Percentiles rank a stretch among this genome's conserved stretches.
Evolutionary conservation across 2,888 invertebrate species (phyloP).

Genomic region (Folsomia manolachei): DNA sequence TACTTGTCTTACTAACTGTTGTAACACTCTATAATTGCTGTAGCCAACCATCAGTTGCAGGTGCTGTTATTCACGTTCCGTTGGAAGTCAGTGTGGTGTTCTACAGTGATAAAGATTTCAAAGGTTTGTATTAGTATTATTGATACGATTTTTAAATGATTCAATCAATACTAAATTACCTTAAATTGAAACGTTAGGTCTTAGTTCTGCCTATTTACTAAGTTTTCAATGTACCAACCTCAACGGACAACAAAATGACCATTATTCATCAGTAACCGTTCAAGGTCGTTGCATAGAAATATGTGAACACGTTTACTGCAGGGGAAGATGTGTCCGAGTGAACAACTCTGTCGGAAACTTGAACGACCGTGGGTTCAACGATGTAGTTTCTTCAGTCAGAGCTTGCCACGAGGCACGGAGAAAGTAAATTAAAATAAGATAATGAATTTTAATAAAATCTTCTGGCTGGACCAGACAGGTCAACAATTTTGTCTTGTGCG

Average conservation of each 20-base stretch:
- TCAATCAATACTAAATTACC: no score
- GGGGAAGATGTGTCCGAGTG: slow-evolving; percentile 23
- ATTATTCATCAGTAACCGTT: slow-evolving; percentile 32
- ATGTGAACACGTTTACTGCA: slow-evolving; percentile 29
- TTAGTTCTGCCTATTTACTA: background rate
- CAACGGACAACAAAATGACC: slow-evolving; percentile 31
- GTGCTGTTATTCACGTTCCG: no score
- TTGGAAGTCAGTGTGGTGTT: background rate
- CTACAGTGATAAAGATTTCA: background rate
- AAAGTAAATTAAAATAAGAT: background rate
- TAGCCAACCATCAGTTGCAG: no score
- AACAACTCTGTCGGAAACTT: slow-evolving; percentile 18
- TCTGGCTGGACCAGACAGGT: background rate
- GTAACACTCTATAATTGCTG: no score
- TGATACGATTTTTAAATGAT: no score
- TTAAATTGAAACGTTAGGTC: no score
- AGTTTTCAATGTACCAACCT: slow-evolving; percentile 28
- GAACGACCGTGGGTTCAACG: slow-evolving; percentile 18
- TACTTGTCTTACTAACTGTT: no score
- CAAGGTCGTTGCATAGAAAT: slow-evolving; percentile 27
- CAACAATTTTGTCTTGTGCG: background rate
- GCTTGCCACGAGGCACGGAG: background rate
- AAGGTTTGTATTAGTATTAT: background rate
- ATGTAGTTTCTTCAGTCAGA: slow-evolving; percentile 30
- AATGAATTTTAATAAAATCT: background rate